Conservation (phyloP, 23 tunicate genomes). For the Phallusia fumigata region DNA sequence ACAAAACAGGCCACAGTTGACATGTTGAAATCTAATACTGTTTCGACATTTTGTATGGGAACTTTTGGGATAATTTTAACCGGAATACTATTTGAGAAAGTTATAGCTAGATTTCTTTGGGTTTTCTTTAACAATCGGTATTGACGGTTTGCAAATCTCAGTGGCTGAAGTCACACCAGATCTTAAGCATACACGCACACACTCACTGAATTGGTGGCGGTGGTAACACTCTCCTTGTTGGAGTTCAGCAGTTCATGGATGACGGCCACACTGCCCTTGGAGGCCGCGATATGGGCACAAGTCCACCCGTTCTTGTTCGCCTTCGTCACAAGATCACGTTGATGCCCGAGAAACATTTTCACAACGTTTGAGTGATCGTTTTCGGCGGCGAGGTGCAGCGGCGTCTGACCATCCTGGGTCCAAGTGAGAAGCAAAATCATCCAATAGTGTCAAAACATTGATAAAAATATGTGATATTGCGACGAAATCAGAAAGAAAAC, state of each 20-base stretch:
- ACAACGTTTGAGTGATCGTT: conserved; percentile 95
- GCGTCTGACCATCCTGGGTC: conserved; percentile 78
- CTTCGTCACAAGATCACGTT: conserved; percentile 57
- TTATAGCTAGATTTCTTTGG: too few species aligned
- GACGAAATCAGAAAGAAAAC: too few species aligned
- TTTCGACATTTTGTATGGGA: too few species aligned
- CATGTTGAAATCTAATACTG: too few species aligned
- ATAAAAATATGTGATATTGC: neutral
- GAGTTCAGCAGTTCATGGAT: conserved; percentile 66
- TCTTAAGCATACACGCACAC: too few species aligned
- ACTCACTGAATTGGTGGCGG: conserved; percentile 61
- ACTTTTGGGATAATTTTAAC: too few species aligned
- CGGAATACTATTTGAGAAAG: too few species aligned
- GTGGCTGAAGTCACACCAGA: too few species aligned
- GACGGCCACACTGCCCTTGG: conserved; percentile 90
- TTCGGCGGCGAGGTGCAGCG: conserved; percentile 88
- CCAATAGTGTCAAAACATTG: neutral
- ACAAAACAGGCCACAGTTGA: too few species aligned
- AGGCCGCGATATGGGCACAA: conserved; percentile 95
- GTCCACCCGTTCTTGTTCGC: conserved; percentile 90
- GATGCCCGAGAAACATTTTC: conserved; percentile 65
- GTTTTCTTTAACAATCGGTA: too few species aligned
- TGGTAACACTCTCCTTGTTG: conserved; percentile 60
- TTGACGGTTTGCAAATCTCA: too few species aligned
- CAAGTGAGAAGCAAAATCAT: neutral